These are phyloP conservation scores for Dyspetes luteomarginatus DNA, from an alignment of 2,888 invertebrate species.

Conservation along the genomic window DNA sequence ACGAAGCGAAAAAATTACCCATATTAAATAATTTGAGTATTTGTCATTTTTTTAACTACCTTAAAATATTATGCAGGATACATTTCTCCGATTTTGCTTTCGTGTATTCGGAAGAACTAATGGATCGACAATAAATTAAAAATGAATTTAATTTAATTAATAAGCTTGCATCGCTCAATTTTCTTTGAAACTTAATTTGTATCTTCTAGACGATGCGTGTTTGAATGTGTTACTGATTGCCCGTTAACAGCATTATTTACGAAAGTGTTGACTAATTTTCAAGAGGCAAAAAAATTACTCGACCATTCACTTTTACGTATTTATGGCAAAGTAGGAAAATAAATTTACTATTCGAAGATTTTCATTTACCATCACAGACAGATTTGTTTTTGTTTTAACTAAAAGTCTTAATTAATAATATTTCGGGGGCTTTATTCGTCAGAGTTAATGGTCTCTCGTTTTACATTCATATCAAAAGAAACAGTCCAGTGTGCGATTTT, in stretches of 20 bases:
- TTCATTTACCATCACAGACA: background rate
- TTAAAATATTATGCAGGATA: too few relatives aligned
- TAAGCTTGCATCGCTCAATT: constrained; percentile 2
- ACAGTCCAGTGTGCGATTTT: background rate
- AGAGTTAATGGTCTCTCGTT: background rate
- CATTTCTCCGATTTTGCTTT: too few relatives aligned
- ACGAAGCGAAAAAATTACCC: too few relatives aligned
- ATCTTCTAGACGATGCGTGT: background rate
- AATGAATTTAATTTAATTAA: background rate
- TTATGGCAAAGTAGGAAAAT: constrained; percentile 3
- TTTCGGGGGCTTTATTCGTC: too few relatives aligned
- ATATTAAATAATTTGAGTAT: too few relatives aligned
- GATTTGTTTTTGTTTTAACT: background rate
- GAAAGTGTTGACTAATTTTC: constrained; percentile 5
- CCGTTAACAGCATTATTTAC: constrained; percentile 20
- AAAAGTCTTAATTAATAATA: too few relatives aligned
- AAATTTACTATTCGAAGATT: constrained; percentile 20
- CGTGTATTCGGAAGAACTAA: too few relatives aligned
- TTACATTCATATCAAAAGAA: background rate
- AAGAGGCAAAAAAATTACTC: background rate
- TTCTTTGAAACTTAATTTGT: constrained; percentile 26
- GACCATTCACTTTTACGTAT: constrained; percentile 30
- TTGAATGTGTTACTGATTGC: constrained; percentile 15
- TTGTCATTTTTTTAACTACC: too few relatives aligned
- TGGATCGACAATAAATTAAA: too few relatives aligned